Percentiles rank a stretch among this genome's conserved stretches.
Evolutionary conservation across 2,888 invertebrate genomes (phyloP).

Genomic region (Gryllus longicercus): DNA sequence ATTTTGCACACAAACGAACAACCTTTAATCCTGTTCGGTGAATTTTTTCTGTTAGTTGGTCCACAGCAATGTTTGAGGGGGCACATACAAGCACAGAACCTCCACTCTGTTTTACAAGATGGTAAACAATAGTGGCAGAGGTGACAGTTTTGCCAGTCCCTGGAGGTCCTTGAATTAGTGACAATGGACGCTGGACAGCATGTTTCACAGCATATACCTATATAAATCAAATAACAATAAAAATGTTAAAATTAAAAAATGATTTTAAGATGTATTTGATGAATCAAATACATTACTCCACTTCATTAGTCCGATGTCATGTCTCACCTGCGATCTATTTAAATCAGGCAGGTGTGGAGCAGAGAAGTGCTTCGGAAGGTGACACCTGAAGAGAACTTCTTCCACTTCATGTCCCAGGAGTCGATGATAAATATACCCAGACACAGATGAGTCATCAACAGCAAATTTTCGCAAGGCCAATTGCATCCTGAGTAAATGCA

Average conservation of each 20-base stretch:
- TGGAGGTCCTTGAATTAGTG: slow-evolving; percentile 95
- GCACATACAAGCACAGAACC: slow-evolving; percentile 94
- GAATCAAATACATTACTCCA: no score
- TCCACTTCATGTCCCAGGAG: slow-evolving; percentile 92
- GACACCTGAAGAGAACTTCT: slow-evolving; percentile 86
- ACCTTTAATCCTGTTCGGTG: slow-evolving; percentile 92
- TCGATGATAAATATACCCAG: slow-evolving; percentile 95
- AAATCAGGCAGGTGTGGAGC: slow-evolving; percentile 97
- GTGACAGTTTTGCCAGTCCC: slow-evolving; percentile 99
- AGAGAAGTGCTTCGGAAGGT: slow-evolving; percentile 92
- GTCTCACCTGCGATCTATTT: slow-evolving; percentile 82
- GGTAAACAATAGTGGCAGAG: slow-evolving; percentile 98
- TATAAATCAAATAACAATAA: slow-evolving; percentile 33
- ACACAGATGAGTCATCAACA: slow-evolving; percentile 93
- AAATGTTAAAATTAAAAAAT: background rate
- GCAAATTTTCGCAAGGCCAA: slow-evolving; percentile 91
- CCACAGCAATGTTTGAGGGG: slow-evolving; percentile 98
- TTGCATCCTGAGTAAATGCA: slow-evolving; percentile 72
- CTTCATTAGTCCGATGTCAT: background rate
- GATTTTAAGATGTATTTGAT: no score
- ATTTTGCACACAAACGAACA: slow-evolving; percentile 94
- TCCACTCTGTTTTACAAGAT: slow-evolving; percentile 89
- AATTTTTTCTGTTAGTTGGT: slow-evolving; percentile 98
- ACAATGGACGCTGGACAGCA: slow-evolving; percentile 91
- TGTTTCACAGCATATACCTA: slow-evolving; percentile 96